phyloP scores from a whole-genome alignment of 2,888 invertebrate species.

The Prionchulus punctatus region DNA sequence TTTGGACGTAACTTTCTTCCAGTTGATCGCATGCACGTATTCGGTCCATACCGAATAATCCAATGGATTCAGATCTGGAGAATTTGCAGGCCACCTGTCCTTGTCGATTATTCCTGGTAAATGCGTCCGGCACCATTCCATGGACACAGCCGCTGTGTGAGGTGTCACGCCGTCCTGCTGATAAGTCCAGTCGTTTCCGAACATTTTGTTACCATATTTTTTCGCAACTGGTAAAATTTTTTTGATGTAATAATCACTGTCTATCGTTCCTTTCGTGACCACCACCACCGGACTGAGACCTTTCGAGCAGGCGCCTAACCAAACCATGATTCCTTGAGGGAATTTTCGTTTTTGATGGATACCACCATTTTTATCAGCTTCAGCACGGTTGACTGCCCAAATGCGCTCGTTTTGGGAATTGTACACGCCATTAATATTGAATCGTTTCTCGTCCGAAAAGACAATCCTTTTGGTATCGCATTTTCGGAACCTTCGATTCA shows the following conservation, averaged over 20 bases:
- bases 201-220: neutral
- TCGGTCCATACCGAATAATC: neutral
- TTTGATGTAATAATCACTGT: neutral
- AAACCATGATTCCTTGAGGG: neutral
- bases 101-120: neutral
- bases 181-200: neutral
- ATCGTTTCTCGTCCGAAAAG: neutral
- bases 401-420: neutral
- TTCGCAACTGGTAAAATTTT: neutral
- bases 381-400: neutral
- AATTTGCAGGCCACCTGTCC: slow-evolving; percentile 1
- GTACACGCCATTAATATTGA: neutral
- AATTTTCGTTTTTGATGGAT: neutral
- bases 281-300: neutral
- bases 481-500: neutral
- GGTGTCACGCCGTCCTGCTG: neutral
- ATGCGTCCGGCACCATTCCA: neutral
- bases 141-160: neutral
- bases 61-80: slow-evolving; percentile 1
- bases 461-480: neutral
- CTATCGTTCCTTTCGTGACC: neutral
- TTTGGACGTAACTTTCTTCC: neutral
- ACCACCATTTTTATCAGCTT: neutral
- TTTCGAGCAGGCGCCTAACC: neutral
- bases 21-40: neutral